A percentile compares a stretch with the other conserved stretches of the same genome.
phyloP scores from a whole-genome alignment of 2,113 vertebrate species.

The Gorsachius goisagi region DNA sequence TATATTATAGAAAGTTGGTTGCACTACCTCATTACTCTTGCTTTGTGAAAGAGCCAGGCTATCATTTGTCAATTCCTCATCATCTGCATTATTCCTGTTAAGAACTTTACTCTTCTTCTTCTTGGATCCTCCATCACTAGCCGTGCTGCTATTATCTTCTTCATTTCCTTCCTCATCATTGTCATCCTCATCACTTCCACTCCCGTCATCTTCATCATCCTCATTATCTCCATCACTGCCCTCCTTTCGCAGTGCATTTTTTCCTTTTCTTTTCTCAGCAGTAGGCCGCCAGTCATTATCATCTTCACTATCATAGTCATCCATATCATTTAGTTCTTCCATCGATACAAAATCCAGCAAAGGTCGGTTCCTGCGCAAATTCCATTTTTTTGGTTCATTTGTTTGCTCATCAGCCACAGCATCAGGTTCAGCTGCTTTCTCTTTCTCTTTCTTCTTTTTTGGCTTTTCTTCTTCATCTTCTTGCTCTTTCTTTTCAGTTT shows the following conservation, averaged over 20 bases:
- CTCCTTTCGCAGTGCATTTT: slow-evolving; percentile 79
- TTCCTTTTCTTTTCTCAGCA: slow-evolving; percentile 85
- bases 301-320: slow-evolving; percentile 98
- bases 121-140: slow-evolving; percentile 85
- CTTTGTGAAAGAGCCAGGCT: slow-evolving; percentile 94
- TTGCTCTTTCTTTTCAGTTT: slow-evolving; percentile 81
- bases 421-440: slow-evolving; percentile 77
- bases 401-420: slow-evolving; percentile 79
- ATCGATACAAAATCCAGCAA: slow-evolving; percentile 94
- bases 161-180: slow-evolving; percentile 80
- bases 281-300: slow-evolving; percentile 97
- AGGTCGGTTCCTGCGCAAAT: slow-evolving; percentile 92
- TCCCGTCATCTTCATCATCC: slow-evolving; percentile 82
- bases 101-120: slow-evolving; percentile 85
- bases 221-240: slow-evolving; percentile 84
- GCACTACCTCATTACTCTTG: slow-evolving; percentile 94
- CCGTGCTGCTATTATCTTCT: slow-evolving; percentile 81
- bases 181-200: slow-evolving; percentile 81
- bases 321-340: slow-evolving; percentile 97
- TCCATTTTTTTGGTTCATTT: slow-evolving; percentile 95
- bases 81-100: slow-evolving; percentile 86
- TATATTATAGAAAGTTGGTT: slow-evolving; percentile 80
- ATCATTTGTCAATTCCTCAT: slow-evolving; percentile 98
- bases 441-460: slow-evolving; percentile 80
- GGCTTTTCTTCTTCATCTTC: slow-evolving; percentile 75